phyloP scores from a whole-genome alignment of 2,888 invertebrate genomes.

The Xanthia togata region DNA sequence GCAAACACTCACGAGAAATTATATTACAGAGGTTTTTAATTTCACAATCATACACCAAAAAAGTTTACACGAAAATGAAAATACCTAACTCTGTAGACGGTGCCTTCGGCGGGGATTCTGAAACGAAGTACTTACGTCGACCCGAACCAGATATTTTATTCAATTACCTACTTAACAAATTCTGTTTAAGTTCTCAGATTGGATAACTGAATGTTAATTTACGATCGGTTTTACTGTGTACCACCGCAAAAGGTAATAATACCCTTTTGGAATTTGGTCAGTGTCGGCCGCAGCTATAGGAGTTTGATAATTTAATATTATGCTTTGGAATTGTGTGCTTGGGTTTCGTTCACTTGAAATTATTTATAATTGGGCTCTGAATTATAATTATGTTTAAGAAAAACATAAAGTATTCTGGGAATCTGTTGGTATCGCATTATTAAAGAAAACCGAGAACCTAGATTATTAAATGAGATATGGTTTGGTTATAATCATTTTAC shows the following conservation, averaged over 20 bases:
- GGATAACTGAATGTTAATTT: conserved; percentile 82
- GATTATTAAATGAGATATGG: not conserved
- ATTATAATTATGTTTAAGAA: conserved; percentile 8
- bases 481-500: not conserved
- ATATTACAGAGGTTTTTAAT: conserved; percentile 43
- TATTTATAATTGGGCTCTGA: conserved; percentile 17
- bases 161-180: conserved; percentile 80
- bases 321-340: conserved; percentile 42
- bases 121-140: conserved; percentile 31
- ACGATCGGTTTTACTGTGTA: conserved; percentile 82
- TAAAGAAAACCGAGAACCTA: not conserved
- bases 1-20: conserved; percentile 20
- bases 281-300: conserved; percentile 68
- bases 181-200: conserved; percentile 78
- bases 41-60: conserved; percentile 41
- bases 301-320: conserved; percentile 30
- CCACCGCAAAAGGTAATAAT: conserved; percentile 80
- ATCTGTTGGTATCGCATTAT: not conserved
- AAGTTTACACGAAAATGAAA: conserved; percentile 37
- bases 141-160: conserved; percentile 73
- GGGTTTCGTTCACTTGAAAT: conserved; percentile 38
- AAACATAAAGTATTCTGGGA: not conserved
- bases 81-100: conserved; percentile 21
- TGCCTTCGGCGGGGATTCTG: conserved; percentile 45
- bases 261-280: conserved; percentile 77